These are phyloP conservation scores for Prochilodus magdalenae DNA, from an alignment of 2,113 vertebrate species.

Conservation along the genomic window DNA sequence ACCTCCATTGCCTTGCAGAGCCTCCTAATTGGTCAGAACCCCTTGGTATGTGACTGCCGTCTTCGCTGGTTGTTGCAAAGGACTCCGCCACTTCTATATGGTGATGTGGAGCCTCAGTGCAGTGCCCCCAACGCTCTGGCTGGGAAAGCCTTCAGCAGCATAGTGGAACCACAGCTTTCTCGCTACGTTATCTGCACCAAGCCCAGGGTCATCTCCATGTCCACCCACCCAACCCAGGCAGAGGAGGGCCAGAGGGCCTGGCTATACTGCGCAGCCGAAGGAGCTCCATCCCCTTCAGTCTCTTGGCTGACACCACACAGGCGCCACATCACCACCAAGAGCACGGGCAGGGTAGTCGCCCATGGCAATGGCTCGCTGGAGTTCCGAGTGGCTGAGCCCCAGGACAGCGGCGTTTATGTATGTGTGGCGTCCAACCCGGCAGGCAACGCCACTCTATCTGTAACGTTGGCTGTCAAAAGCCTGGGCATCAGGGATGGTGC, in stretches of 20 bases:
- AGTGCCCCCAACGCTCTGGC: constrained; percentile 86
- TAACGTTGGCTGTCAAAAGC: constrained; percentile 90
- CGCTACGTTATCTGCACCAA: constrained; percentile 94
- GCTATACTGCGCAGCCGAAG: constrained; percentile 90
- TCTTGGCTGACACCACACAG: constrained; percentile 95
- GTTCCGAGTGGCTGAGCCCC: constrained; percentile 93
- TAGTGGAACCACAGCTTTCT: constrained; percentile 87
- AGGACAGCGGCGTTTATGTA: constrained; percentile 94
- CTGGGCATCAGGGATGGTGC: constrained; percentile 85
- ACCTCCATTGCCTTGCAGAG: constrained; percentile 88
- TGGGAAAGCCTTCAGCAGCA: constrained; percentile 91
- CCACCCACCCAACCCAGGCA: constrained; percentile 87
- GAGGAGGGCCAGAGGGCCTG: constrained; percentile 94
- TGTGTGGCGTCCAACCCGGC: constrained; percentile 95
- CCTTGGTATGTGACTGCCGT: constrained; percentile 94
- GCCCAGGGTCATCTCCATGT: constrained; percentile 89
- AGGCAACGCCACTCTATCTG: constrained; percentile 92
- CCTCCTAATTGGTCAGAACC: constrained; percentile 91
- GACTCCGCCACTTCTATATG: constrained; percentile 87
- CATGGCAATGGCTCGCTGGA: constrained; percentile 92
- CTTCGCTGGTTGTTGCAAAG: constrained; percentile 94
- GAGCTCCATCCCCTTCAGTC: constrained; percentile 88
- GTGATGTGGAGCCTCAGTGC: constrained; percentile 90
- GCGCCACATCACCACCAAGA: constrained; percentile 91
- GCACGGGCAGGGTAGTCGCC: constrained; percentile 91